phyloP scores from a whole-genome alignment of 2,113 vertebrate genomes.

The Carollia perspicillata region DNA sequence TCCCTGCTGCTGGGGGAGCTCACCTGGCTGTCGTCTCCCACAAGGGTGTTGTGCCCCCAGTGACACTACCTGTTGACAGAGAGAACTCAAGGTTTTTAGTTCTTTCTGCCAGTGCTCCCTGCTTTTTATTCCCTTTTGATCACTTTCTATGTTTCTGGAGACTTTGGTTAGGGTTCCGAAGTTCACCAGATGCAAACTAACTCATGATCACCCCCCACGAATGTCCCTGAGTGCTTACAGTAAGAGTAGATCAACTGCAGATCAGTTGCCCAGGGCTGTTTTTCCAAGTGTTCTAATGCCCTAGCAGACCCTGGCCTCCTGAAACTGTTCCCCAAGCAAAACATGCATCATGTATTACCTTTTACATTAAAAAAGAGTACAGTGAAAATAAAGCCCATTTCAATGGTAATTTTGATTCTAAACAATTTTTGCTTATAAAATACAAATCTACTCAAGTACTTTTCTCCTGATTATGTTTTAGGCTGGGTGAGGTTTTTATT shows the following conservation, averaged over 20 bases:
- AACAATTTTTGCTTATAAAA: conserved; percentile 22
- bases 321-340: background rate
- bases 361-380: background rate
- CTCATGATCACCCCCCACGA: background rate
- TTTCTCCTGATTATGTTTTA: background rate
- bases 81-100: background rate
- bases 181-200: conserved; percentile 10
- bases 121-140: background rate
- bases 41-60: background rate
- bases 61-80: background rate
- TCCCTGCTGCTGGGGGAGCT: background rate
- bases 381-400: background rate
- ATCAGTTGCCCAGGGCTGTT: conserved; percentile 33
- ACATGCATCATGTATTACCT: background rate
- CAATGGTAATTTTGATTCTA: background rate
- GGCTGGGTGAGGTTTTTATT: background rate
- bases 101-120: background rate
- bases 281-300: conserved; percentile 4
- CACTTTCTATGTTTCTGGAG: background rate
- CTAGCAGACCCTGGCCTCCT: background rate
- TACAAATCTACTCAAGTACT: background rate
- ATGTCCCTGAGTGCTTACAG: conserved; percentile 41
- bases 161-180: conserved; percentile 1
- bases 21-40: background rate
- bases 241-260: background rate